Evolutionary conservation across 2,888 invertebrate genomes (phyloP).

Genomic region (Ophion costatus): DNA sequence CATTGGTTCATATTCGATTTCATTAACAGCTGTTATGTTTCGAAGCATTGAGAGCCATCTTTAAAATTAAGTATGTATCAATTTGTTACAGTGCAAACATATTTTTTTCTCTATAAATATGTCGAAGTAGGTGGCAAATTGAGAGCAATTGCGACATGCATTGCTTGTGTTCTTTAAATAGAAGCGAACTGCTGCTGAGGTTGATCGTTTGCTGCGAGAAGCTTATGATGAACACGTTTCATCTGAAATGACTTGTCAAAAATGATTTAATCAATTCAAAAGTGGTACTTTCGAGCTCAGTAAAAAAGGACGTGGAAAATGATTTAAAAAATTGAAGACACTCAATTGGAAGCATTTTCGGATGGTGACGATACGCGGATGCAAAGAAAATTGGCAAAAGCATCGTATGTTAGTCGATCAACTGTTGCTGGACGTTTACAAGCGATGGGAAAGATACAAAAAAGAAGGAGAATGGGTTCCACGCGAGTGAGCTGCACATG

Average conservation of each 20-base stretch:
- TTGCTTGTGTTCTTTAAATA: background rate
- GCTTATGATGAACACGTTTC: slow-evolving; percentile 1
- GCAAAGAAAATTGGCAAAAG: too few species aligned
- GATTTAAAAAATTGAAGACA: background rate
- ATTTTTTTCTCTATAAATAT: background rate
- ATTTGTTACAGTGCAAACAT: too few species aligned
- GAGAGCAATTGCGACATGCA: background rate
- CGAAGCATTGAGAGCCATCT: too few species aligned
- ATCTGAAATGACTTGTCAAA: background rate
- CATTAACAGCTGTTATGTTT: too few species aligned
- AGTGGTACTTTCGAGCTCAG: background rate
- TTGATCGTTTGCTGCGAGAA: background rate
- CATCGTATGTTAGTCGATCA: too few species aligned
- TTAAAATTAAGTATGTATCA: too few species aligned
- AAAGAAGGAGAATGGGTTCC: too few species aligned
- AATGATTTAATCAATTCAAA: background rate
- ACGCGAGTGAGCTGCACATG: too few species aligned
- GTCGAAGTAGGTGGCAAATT: background rate
- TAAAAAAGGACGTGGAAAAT: background rate
- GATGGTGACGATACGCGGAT: background rate
- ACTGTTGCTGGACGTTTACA: too few species aligned
- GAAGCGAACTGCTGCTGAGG: background rate
- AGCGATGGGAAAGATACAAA: too few species aligned
- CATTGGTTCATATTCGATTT: too few species aligned
- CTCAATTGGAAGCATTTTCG: background rate